These are phyloP conservation scores for Auanema freiburgensis DNA, from an alignment of 2,888 invertebrate species.

Conservation along the genomic window DNA sequence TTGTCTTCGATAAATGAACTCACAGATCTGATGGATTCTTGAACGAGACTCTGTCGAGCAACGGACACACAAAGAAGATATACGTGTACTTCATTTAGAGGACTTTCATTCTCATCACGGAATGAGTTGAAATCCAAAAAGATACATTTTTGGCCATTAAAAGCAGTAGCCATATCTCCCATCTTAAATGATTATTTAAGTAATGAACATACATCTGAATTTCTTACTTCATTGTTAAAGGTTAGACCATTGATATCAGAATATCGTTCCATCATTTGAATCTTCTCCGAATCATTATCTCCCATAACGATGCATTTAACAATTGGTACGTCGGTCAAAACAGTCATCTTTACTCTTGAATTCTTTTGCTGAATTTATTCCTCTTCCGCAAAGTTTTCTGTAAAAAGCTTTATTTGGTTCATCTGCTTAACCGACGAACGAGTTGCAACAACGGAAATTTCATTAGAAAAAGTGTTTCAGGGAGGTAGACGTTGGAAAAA, in stretches of 20 bases:
- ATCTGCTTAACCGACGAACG: too few species aligned
- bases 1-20: slow-evolving; percentile 6
- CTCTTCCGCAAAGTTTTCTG: too few species aligned
- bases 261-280: slow-evolving; percentile 12
- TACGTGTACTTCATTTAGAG: slow-evolving; percentile 16
- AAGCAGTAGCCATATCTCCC: slow-evolving; percentile 20
- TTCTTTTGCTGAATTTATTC: neutral
- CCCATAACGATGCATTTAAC: slow-evolving; percentile 19
- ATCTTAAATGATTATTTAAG: slow-evolving; percentile 3
- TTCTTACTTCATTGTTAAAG: slow-evolving; percentile 9
- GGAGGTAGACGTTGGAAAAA: too few species aligned
- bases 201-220: neutral
- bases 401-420: too few species aligned
- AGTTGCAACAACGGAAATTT: too few species aligned
- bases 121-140: slow-evolving; percentile 15
- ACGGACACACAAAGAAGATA: slow-evolving; percentile 22
- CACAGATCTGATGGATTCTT: slow-evolving; percentile 18
- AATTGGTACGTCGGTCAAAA: slow-evolving; percentile 19
- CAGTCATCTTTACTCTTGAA: slow-evolving; percentile 7
- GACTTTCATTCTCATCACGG: slow-evolving; percentile 5
- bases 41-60: slow-evolving; percentile 13
- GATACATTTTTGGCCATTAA: slow-evolving; percentile 23
- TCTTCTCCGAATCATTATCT: slow-evolving; percentile 9
- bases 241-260: slow-evolving; percentile 16
- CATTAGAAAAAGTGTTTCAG: too few species aligned